Base-by-base conservation (phyloP, 2,888 invertebrate genomes). In the Lepeophtheirus nordmannii region DNA sequence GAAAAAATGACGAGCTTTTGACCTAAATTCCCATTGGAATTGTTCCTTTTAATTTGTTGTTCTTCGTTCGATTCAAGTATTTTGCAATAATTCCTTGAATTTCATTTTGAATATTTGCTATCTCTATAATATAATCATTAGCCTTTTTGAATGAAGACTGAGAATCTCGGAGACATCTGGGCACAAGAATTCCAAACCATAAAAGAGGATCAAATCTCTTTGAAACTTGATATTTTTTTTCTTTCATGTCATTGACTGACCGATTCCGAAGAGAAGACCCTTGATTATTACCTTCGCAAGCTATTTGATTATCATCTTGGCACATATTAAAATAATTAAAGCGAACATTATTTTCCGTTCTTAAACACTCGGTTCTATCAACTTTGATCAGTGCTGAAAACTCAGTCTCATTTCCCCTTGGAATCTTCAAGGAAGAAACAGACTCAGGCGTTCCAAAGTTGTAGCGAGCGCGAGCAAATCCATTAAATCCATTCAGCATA, bases 41-140 rank as follows among this genome's bases (percentile, higher is more conserved):
- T 30, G 2, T 7, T 30, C 7, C 30, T 30, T 30, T 30, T 7
- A 30, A 30, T 7, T 30, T 30, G 30, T 30, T 30, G 30, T 2
- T 30, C 7, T 46, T 46, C 3, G 17, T 17, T 46, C 53, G 14
- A n/a, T 46, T 46, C 53, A 46, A 46, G 17, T 46, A 46, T 17
- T 46, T 46, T n/a, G 53, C 53, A 5, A 46, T 46, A 17, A 46
- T 46, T 46, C 53, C 53, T 5, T 17, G n/a, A 46, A 46, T 46
- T 46, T 46, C 53, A 46, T 46, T 46, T 46, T 46, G 53, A 46
- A 46, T 46, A 46, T 46, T 46, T 17, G 53, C 53, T 46, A 46
- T 46, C 14, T 46, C 53, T n/a, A 46, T 17, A n/a, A 46, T 17
- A 46, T n/a, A 17, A 14, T 46, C 53, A 17, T 14, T n/a, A 17